phyloP scores from a whole-genome alignment of 2,797 vertebrate species.

The Sebastes taczanowskii region DNA sequence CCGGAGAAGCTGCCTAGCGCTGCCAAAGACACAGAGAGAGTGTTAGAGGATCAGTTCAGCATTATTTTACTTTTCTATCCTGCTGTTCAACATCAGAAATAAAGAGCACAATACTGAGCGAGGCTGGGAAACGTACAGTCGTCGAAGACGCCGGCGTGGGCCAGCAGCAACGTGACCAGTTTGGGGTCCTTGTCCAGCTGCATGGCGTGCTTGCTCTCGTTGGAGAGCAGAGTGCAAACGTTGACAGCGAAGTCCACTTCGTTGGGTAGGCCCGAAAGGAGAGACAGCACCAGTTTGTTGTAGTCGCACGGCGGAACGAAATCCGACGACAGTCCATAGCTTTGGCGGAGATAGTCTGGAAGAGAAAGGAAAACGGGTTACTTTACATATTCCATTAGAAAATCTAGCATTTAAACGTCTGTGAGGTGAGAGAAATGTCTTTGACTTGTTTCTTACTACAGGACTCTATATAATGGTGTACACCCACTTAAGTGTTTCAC shows the following conservation, averaged over 20 bases:
- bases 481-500: background rate
- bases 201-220: constrained; percentile 99
- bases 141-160: constrained; percentile 97
- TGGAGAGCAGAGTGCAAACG: constrained; percentile 98
- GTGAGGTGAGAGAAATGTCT: background rate
- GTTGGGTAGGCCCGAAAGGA: constrained; percentile 98
- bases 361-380: background rate
- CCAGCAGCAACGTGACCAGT: constrained; percentile 96
- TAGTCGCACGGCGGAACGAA: constrained; percentile 97
- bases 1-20: constrained; percentile 97
- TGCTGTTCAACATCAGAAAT: background rate
- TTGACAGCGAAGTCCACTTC: constrained; percentile 99
- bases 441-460: background rate
- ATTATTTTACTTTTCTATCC: background rate
- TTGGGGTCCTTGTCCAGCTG: constrained; percentile 99
- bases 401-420: background rate
- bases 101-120: background rate
- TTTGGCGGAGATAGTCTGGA: constrained; percentile 99
- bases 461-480: background rate
- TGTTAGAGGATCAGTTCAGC: background rate
- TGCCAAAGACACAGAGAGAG: constrained; percentile 68
- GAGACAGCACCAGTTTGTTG: constrained; percentile 99
- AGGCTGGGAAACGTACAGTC: constrained; percentile 89
- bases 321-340: constrained; percentile 97
- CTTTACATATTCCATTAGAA: background rate